Evolutionary conservation across 1,140 invertebrate species (phyloP), one percentile per base, ranked within the genome.

Genomic region (Cyclargus thomasi): DNA sequence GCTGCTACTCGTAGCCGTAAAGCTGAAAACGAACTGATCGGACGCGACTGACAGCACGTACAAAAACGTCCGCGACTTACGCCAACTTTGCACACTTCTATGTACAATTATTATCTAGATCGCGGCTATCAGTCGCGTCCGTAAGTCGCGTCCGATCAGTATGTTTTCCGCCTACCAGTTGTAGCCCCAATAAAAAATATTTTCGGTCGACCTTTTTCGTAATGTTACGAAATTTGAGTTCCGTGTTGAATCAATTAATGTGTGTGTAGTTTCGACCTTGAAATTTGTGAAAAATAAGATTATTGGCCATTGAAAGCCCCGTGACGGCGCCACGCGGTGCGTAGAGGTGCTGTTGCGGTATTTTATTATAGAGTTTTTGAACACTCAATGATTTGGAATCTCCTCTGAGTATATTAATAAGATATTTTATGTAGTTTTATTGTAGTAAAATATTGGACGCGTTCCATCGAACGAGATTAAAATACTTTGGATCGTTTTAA

Each of bases 361-460:
- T 29, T 29, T 29, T 29, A 7, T 29, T 5, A 7, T 29, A 7
- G 0, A 29, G 29, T 29, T 5, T 29, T 29, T 29, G 8, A 4
- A 29, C 29, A 29, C 5, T 29, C 29, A 29, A 29, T 29, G 29
- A 29, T 29, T 29, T 5, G 29, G 5, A 29, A 29, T 29, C 29
- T 29, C 5, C 29, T 29, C 29, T 29, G 39, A 16, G 39, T 47
- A 47, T 0, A 16, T 47, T 47, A 47, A 14, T 39, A 7, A 39
- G 23, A 29, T 29, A 29, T 29, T 29, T 47, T 47, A 47, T 47
- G 39, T 47, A 47, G 39, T 47, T 47, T 47, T 47, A 47, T 47
- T 47, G 39, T 47, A 47, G 39, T 16, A 47, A 47, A 47, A 47
- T 47, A 47, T 47, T 47, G 39, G 39, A 47, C 39, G 39, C 39